These are phyloP conservation scores for Phrynosoma platyrhinos DNA, from an alignment of 2,113 vertebrate genomes.

Conservation along the genomic window DNA sequence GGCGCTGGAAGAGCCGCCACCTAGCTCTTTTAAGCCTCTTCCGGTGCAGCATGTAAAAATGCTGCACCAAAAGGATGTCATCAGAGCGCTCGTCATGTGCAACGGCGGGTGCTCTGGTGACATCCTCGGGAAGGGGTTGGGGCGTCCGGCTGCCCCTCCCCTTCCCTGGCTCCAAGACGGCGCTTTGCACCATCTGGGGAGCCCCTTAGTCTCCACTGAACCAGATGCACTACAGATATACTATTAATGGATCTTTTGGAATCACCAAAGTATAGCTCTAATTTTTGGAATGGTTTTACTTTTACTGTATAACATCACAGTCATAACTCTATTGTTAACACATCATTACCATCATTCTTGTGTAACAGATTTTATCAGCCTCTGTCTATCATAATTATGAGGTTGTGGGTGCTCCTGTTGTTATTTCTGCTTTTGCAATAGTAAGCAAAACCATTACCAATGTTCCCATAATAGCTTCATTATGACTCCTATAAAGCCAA, in stretches of 20 bases:
- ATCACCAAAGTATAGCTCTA: background rate
- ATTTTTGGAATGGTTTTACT: background rate
- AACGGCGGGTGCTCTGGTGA: too few species aligned
- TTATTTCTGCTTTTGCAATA: background rate
- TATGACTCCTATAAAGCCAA: background rate
- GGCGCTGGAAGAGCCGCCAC: too few species aligned
- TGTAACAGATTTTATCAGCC: slow-evolving; percentile 6
- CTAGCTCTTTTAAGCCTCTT: too few species aligned
- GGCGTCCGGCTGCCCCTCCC: too few species aligned
- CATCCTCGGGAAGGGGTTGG: too few species aligned
- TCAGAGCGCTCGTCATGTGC: too few species aligned
- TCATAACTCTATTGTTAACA: background rate
- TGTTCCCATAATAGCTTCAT: background rate
- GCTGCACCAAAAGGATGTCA: too few species aligned
- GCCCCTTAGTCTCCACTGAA: background rate
- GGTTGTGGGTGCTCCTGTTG: background rate
- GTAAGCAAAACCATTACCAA: background rate
- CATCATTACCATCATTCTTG: background rate
- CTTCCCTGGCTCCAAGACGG: too few species aligned
- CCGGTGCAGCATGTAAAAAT: too few species aligned
- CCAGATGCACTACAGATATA: background rate
- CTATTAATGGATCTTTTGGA: background rate
- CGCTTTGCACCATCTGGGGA: too few species aligned
- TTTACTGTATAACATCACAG: background rate
- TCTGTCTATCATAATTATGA: slow-evolving; percentile 11